phyloP scores from a whole-genome alignment of 2,888 invertebrate genomes.

The Diplolepis rosae region DNA sequence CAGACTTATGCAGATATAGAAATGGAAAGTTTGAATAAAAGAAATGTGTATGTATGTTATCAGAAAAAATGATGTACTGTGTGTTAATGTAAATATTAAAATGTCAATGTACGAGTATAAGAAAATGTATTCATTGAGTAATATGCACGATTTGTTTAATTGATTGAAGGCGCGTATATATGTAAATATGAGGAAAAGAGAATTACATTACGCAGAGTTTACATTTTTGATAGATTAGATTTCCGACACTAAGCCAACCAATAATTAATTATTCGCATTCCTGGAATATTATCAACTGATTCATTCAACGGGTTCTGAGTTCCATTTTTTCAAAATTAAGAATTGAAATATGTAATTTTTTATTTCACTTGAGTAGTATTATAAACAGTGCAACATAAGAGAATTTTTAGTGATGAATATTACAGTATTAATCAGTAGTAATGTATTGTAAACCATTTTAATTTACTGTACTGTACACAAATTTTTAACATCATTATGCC shows the following conservation, averaged over 20 bases:
- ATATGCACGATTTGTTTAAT: neutral
- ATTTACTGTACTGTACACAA: no score
- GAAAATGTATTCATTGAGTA: neutral
- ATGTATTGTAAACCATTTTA: no score
- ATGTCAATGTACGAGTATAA: slow-evolving; percentile 10
- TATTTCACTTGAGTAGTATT: no score
- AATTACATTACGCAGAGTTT: neutral
- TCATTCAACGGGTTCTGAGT: slow-evolving; percentile 9
- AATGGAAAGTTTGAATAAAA: neutral
- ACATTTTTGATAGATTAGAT: slow-evolving; percentile 7
- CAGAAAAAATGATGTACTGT: neutral
- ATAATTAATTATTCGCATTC: slow-evolving; percentile 23
- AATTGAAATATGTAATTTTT: no score
- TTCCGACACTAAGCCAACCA: slow-evolving; percentile 21
- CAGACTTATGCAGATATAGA: neutral
- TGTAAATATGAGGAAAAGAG: neutral
- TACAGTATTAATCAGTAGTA: no score
- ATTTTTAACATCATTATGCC: no score
- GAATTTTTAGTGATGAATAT: no score
- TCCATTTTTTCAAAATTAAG: neutral
- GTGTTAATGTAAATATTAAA: slow-evolving; percentile 3
- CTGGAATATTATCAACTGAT: slow-evolving; percentile 2
- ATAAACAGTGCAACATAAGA: no score
- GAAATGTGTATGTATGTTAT: neutral
- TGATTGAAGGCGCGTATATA: neutral